Evolutionary conservation across 2,113 vertebrate genomes (phyloP), one percentile per base, ranked within the genome.

Genomic region (Misgurnus anguillicaudatus): DNA sequence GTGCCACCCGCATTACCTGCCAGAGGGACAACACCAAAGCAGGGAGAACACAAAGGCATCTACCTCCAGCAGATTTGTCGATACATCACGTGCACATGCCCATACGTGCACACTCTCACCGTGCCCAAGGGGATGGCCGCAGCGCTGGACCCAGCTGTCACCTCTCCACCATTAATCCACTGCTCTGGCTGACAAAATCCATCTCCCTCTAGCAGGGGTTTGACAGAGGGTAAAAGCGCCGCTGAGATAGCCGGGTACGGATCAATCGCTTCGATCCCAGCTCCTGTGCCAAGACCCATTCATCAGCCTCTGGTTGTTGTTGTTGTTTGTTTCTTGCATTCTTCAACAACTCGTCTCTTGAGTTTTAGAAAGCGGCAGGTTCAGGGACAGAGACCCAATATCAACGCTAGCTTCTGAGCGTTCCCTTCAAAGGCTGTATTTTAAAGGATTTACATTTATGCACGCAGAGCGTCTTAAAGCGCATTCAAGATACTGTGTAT

Each of bases 171-270:
- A 92, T 92, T 93, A 91, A 93, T 94, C 91, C 91, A 92, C 88
- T 92, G 84, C 85, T 75, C 85, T 62, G 69, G 87, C 88, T 87
- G 89, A 92, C 87, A 87, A 86, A 90, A 91, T 93, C 91, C 90
- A 89, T 93, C 90, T 90, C 91, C 88, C 89, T 83, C 85, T 61
- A 83, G 90, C 90, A 87, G 85, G 88, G 87, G 86, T 90, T 89
- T 91, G 92, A 93, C 90, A 91, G 90, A 89, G 87, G 89, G 88
- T 90, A 92, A 91, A 92, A 93, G 89, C 88, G 87, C 88, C 86
- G 85, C 89, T 89, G 89, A 92, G 90, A 91, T 91, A 90, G 87
- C 84, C 78, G 80, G 86, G 75, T 55, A 75, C 38, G 47, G 89
- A 92, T 93, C 92, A 91, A 93, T 92, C 85, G 81, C 87, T 93